Evolutionary conservation across 2,113 vertebrate species (phyloP).

Genomic region (Dasyurus viverrinus): DNA sequence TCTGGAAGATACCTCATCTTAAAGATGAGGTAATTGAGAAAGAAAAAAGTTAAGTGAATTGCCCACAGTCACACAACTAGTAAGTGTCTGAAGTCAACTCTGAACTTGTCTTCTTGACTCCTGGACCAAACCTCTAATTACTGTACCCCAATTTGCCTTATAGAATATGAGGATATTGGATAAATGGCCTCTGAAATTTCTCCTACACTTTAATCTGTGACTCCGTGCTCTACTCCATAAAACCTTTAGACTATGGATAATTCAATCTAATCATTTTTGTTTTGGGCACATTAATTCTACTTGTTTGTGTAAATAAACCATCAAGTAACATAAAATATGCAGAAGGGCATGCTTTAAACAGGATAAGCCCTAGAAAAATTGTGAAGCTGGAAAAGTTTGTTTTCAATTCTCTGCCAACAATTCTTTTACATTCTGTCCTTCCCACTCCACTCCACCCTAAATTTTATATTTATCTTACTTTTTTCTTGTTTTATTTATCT

Average conservation of each 20-base stretch:
- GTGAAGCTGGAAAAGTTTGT: background rate
- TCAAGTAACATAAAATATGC: background rate
- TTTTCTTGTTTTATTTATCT: background rate
- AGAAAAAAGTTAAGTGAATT: background rate
- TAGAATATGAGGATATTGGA: background rate
- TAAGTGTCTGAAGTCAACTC: background rate
- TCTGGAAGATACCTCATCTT: background rate
- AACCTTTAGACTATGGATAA: background rate
- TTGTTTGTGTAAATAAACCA: background rate
- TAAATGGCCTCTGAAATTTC: background rate
- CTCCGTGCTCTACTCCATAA: background rate
- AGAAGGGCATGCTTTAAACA: background rate
- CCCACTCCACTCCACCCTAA: background rate
- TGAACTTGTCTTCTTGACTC: background rate
- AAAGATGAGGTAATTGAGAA: background rate
- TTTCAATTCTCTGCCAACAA: background rate
- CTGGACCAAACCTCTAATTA: background rate
- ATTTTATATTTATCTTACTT: background rate
- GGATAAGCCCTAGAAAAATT: background rate
- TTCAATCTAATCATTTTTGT: background rate
- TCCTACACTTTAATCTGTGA: background rate
- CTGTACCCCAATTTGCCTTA: background rate
- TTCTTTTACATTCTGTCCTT: background rate
- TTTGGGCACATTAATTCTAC: background rate
- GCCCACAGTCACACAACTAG: background rate